These are phyloP conservation scores for Drosophila pandora DNA, from an alignment of 1,140 invertebrate genomes.

Conservation along the genomic window DNA sequence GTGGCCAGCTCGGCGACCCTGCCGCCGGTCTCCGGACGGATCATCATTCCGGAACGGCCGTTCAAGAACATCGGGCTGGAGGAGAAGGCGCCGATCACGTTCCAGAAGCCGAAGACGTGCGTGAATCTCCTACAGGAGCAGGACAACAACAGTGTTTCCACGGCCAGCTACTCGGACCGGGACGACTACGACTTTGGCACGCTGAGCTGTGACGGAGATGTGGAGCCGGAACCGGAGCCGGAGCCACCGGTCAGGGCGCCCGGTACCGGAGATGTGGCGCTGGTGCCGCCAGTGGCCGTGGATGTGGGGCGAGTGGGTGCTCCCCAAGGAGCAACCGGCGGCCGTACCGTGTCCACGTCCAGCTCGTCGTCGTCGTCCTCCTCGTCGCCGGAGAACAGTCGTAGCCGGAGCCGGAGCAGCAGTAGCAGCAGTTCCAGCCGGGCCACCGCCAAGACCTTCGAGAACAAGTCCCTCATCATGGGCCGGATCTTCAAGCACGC, in stretches of 20 bases:
- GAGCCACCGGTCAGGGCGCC: constrained; percentile 11
- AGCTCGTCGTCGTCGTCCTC: constrained; percentile 54
- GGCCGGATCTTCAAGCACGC: constrained; percentile 85
- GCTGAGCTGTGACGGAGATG: constrained; percentile 70
- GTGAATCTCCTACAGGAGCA: constrained; percentile 69
- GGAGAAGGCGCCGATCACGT: constrained; percentile 76
- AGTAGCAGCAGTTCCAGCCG: constrained; percentile 71
- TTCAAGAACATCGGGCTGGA: constrained; percentile 81
- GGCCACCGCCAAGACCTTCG: constrained; percentile 77
- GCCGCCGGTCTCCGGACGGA: constrained; percentile 51
- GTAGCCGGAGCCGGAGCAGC: constrained; percentile 45
- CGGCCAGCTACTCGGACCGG: constrained; percentile 79
- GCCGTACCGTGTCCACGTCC: constrained; percentile 26
- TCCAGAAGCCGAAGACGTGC: constrained; percentile 76
- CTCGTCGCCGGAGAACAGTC: constrained; percentile 28
- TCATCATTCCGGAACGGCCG: constrained; percentile 77
- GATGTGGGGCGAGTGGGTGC: constrained; percentile 2
- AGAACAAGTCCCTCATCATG: constrained; percentile 85
- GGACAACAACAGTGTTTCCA: constrained; percentile 80
- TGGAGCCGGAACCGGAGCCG: constrained; percentile 28
- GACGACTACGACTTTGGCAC: constrained; percentile 83
- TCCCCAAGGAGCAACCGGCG: not conserved
- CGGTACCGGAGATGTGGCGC: too few species aligned
- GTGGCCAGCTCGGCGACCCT: constrained; percentile 56
- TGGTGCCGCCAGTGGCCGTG: not conserved